Evolutionary conservation across 2,797 vertebrate genomes (phyloP).

Genomic region (Gymnopithys bicolor): DNA sequence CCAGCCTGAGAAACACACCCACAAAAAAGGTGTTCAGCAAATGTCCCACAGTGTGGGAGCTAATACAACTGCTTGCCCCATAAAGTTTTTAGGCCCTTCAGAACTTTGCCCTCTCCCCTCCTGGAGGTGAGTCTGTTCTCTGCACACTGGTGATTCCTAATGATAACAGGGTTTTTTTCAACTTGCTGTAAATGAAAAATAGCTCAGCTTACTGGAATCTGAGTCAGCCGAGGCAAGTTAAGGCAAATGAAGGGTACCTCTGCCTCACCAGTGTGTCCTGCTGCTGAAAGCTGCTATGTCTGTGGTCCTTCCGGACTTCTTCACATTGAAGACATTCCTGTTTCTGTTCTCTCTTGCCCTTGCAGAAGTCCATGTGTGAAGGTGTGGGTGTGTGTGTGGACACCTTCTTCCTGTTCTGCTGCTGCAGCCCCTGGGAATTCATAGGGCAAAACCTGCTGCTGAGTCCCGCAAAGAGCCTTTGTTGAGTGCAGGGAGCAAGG

Average conservation of each 20-base stretch:
- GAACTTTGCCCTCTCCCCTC: background rate
- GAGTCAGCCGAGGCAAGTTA: slow-evolving; percentile 64
- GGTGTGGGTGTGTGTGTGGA: background rate
- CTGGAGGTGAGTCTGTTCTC: slow-evolving; percentile 43
- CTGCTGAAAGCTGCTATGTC: slow-evolving; percentile 5
- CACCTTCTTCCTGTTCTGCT: background rate
- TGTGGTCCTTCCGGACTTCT: slow-evolving; percentile 53
- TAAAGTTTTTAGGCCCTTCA: background rate
- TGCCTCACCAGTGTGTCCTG: slow-evolving; percentile 33
- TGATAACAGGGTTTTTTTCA: slow-evolving; percentile 47
- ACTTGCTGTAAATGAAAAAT: slow-evolving; percentile 61
- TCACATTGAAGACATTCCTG: slow-evolving; percentile 42
- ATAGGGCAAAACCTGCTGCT: fast-evolving
- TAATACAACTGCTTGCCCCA: background rate
- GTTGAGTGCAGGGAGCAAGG: background rate
- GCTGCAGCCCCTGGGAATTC: background rate
- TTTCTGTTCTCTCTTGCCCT: slow-evolving; percentile 59
- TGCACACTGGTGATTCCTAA: slow-evolving; percentile 23
- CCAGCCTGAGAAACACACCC: background rate
- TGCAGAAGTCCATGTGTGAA: background rate
- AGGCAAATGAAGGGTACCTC: slow-evolving; percentile 47
- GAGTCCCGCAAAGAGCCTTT: background rate
- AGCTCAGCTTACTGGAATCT: slow-evolving; percentile 60
- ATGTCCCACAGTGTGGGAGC: background rate
- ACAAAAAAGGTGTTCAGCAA: background rate